Conservation (phyloP, 2,888 invertebrate species). For the Invenusta paracnida region DNA sequence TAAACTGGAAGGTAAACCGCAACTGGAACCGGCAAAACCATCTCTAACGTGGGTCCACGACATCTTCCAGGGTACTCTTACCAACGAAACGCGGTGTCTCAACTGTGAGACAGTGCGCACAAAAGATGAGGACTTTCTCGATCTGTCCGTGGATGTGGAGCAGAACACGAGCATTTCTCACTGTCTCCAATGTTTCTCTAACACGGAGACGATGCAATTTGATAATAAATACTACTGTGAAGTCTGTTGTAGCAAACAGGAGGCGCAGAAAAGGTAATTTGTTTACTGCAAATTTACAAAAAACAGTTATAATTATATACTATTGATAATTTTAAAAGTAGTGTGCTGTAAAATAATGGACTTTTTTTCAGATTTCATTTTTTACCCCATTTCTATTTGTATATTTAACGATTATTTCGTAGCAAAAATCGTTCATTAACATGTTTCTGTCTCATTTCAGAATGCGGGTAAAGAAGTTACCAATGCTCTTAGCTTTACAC, state of each 20-base stretch:
- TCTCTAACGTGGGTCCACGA: constrained; percentile 42
- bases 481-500: constrained; percentile 92
- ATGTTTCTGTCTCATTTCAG: constrained; percentile 76
- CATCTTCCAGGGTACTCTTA: constrained; percentile 81
- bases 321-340: too few species aligned
- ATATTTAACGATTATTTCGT: too few species aligned
- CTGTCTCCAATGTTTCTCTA: constrained; percentile 92
- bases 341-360: too few species aligned
- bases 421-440: too few species aligned
- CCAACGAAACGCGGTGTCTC: constrained; percentile 95
- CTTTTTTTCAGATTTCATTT: too few species aligned
- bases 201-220: constrained; percentile 93
- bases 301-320: too few species aligned
- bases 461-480: constrained; percentile 95
- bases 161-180: constrained; percentile 98
- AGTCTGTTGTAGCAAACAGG: constrained; percentile 96
- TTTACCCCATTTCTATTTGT: too few species aligned
- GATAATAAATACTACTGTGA: constrained; percentile 99
- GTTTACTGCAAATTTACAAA: too few species aligned
- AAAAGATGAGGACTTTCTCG: constrained; percentile 98
- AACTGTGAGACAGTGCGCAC: constrained; percentile 99
- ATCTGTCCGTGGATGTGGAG: constrained; percentile 95
- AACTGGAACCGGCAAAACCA: neutral
- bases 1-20: too few species aligned
- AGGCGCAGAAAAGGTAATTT: constrained; percentile 72